phyloP scores from a whole-genome alignment of 1,140 invertebrate genomes.

The Physella acuta region DNA sequence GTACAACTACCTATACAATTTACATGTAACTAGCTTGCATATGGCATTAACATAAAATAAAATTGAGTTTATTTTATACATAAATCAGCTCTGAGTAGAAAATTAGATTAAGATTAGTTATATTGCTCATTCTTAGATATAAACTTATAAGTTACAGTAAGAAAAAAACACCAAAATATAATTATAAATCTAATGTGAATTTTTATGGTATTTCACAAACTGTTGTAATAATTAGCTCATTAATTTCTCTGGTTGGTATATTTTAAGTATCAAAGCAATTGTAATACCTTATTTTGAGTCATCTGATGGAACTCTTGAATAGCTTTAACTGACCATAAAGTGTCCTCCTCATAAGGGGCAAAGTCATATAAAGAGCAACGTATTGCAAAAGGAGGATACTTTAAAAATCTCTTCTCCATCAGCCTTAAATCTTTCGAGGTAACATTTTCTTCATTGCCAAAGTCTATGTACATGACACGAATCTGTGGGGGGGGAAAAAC shows the following conservation, averaged over 20 bases:
- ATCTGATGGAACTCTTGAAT: conserved; percentile 21
- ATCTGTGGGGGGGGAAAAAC: not conserved
- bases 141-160: too few relatives aligned
- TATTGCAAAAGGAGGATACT: not conserved
- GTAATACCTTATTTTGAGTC: conserved; percentile 17
- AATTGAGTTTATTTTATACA: too few relatives aligned
- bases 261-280: too few relatives aligned
- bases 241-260: too few relatives aligned
- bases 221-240: too few relatives aligned
- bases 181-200: not conserved
- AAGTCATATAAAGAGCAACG: conserved; percentile 17
- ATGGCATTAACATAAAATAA: too few relatives aligned
- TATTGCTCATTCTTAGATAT: too few relatives aligned
- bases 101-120: too few relatives aligned
- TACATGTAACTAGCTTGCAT: too few relatives aligned
- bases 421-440: conserved; percentile 1
- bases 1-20: too few relatives aligned
- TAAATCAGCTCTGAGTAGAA: too few relatives aligned
- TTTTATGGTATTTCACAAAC: not conserved
- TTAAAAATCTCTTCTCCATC: conserved; percentile 16
- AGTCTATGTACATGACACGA: conserved; percentile 21
- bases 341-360: conserved; percentile 13
- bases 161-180: not conserved
- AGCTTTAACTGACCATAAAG: not conserved
- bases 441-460: conserved; percentile 20